Base-by-base conservation (phyloP, 1,140 invertebrate genomes). In the Theocolax elegans region DNA sequence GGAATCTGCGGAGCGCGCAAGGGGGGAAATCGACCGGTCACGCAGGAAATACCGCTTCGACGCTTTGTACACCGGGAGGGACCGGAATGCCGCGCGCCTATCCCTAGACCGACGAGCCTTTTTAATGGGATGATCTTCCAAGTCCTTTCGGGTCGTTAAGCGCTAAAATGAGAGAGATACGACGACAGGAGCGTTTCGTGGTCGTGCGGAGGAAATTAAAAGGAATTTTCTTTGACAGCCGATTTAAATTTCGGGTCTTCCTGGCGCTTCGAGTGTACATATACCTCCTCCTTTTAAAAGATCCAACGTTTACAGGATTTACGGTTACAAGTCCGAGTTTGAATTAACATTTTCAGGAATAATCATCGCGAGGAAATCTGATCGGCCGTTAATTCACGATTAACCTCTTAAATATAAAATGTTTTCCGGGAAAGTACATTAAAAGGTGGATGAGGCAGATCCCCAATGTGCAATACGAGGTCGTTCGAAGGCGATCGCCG, bases 11-110 rank as follows among this genome's bases (percentile, higher is more conserved):
- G 49, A 51, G 10, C 44, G 65, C 72, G 72, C 64, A 69, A 35
- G 31, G 31, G 31, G 4, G 4, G 10, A 35, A 10, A 4, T 35
- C 49, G 72, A 75, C 64, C 71, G 46, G 66, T 67, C 49, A 56
- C 46, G 75, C 71, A 72, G 74, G 75, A 73, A 75, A 76, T 73
- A 68, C 68, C 64, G 67, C 44, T 69, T 67, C 17, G 56, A n/a
- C 40, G 13, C 29, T 63, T 23, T 35, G 13, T 19, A n/a, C 19
- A n/a, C n/a, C n/a, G n/a, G n/a, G n/a, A n/a, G 13, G 19, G 65
- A 66, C 53, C 40, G 40, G 53, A 67, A 58, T 23, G 9, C 15
- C 4, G 40, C 2, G 12, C 31, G 10, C 25, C 4, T 35, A 35
- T 35, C 10, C 31, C 4, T 6, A 35, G 10, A 10, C 6, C 3